These are phyloP conservation scores for Eurosta solidaginis DNA, from an alignment of 1,140 invertebrate genomes.

Conservation along the genomic window DNA sequence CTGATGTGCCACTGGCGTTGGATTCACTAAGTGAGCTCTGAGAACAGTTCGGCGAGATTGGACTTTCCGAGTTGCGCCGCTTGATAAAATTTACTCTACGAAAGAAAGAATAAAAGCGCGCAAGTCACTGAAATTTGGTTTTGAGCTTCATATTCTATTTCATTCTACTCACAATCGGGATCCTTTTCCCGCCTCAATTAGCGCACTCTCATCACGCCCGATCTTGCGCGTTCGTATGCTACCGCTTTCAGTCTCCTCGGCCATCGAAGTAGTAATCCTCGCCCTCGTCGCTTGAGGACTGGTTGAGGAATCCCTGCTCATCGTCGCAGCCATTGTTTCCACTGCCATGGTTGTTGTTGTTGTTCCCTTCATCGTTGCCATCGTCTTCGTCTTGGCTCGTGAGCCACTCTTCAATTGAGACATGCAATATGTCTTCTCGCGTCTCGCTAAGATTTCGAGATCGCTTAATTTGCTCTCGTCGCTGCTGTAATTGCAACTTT, in stretches of 20 bases:
- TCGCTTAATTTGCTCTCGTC: conserved; percentile 58
- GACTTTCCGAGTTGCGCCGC: conserved; percentile 57
- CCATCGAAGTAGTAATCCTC: conserved; percentile 57
- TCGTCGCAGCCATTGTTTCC: conserved; percentile 38
- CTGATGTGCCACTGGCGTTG: conserved; percentile 47
- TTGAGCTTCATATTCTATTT: background rate
- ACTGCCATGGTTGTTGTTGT: conserved; percentile 31
- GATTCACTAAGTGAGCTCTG: conserved; percentile 54
- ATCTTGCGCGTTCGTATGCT: conserved; percentile 37
- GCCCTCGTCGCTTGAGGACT: conserved; percentile 34
- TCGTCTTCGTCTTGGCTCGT: conserved; percentile 53
- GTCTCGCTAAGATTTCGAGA: conserved; percentile 61
- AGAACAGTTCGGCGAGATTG: conserved; percentile 58
- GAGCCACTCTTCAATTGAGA: conserved; percentile 60
- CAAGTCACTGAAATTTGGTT: background rate
- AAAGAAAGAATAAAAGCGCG: conserved; percentile 20
- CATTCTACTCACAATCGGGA: conserved; percentile 49
- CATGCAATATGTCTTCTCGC: conserved; percentile 60
- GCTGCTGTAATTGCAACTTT: conserved; percentile 51
- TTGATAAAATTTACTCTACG: conserved; percentile 63
- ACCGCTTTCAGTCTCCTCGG: conserved; percentile 39
- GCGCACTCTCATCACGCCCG: conserved; percentile 41
- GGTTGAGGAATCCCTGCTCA: conserved; percentile 30
- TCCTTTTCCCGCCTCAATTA: conserved; percentile 48
- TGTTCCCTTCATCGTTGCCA: conserved; percentile 37